Percentiles rank a stretch among this genome's conserved stretches.
phyloP scores from a whole-genome alignment of 2,888 invertebrate species.

The Autographa pulchrina region DNA sequence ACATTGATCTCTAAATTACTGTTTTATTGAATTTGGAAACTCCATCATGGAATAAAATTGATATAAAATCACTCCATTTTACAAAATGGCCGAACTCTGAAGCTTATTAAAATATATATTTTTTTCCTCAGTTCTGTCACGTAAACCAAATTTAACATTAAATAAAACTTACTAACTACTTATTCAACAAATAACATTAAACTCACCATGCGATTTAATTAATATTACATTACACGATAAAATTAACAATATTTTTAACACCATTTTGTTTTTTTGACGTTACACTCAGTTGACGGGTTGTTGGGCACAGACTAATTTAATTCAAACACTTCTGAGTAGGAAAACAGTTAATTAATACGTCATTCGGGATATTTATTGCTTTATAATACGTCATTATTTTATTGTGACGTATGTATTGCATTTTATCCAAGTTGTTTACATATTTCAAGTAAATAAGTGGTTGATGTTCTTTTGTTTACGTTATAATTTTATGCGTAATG shows the following conservation, averaged over 20 bases:
- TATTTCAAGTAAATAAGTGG: too few species aligned
- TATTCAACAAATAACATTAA: neutral
- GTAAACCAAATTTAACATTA: too few species aligned
- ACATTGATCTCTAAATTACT: too few species aligned
- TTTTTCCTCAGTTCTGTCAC: too few species aligned
- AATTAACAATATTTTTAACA: slow-evolving; percentile 19
- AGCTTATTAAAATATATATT: too few species aligned
- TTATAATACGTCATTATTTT: neutral
- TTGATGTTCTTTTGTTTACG: too few species aligned
- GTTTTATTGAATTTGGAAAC: too few species aligned
- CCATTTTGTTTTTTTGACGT: neutral
- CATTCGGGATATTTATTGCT: neutral
- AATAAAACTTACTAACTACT: neutral
- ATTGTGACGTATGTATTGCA: neutral
- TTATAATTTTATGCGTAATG: too few species aligned
- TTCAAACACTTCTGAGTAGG: neutral
- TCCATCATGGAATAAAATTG: too few species aligned
- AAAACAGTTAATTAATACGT: neutral
- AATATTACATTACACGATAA: slow-evolving; percentile 24
- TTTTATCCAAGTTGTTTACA: too few species aligned
- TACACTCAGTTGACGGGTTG: slow-evolving; percentile 2
- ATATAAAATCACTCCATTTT: too few species aligned
- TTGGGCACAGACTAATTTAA: neutral
- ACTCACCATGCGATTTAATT: slow-evolving; percentile 37
- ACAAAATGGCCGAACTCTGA: too few species aligned